Percentiles rank a stretch among this genome's conserved stretches.
Conservation (phyloP, 2,888 invertebrate genomes). For the Arrhopalites spinosus region DNA sequence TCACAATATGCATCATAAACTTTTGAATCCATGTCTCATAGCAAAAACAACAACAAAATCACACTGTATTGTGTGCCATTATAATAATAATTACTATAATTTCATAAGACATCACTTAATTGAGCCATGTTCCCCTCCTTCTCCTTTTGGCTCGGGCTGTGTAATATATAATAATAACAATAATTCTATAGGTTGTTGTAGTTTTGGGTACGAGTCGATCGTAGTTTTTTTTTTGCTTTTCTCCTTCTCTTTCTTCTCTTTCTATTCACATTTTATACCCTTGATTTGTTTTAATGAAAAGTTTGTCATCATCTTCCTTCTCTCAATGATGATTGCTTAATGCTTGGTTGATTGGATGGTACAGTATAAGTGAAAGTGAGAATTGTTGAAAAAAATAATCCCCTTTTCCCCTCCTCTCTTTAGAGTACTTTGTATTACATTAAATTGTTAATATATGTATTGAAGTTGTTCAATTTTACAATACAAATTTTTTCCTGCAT, state of each 20-base stretch:
- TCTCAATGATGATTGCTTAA: background rate
- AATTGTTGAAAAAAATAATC: no score
- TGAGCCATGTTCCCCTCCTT: no score
- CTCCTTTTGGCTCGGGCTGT: no score
- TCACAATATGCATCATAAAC: slow-evolving; percentile 7
- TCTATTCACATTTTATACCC: background rate
- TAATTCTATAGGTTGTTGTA: no score
- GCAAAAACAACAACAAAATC: slow-evolving; percentile 22
- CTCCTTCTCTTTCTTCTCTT: background rate
- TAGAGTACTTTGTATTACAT: slow-evolving; percentile 13
- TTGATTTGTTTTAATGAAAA: background rate
- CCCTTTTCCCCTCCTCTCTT: no score
- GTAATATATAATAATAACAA: no score
- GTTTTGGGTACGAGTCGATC: no score
- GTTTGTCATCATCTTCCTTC: no score
- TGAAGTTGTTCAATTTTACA: background rate
- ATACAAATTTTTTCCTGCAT: background rate
- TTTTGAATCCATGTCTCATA: slow-evolving; percentile 24
- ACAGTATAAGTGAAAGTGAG: no score
- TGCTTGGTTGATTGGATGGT: background rate
- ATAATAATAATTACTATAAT: no score
- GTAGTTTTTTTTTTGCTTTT: background rate
- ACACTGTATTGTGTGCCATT: background rate
- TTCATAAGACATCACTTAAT: no score
- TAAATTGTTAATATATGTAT: slow-evolving; percentile 10